These are phyloP conservation scores for Akabosia matsudoensis DNA, from an alignment of 1,140 invertebrate genomes.

Conservation along the genomic window DNA sequence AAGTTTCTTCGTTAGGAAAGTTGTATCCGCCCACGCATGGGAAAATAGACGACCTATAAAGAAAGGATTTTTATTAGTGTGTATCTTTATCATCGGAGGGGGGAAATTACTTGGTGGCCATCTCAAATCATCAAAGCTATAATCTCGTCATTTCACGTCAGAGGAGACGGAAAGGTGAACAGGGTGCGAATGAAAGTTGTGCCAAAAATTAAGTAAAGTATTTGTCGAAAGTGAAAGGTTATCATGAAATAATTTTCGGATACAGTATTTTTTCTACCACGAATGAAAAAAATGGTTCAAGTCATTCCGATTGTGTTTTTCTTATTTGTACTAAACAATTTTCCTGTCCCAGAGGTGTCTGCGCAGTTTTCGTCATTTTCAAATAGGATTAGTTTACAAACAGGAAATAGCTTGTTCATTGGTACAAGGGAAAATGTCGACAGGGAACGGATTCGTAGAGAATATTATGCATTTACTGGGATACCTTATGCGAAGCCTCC, in stretches of 20 bases:
- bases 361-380: neutral
- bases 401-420: conserved; percentile 14
- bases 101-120: no score
- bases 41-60: no score
- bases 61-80: no score
- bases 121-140: no score
- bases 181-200: neutral
- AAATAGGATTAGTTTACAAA: conserved; percentile 12
- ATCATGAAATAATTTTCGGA: neutral
- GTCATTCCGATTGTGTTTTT: neutral
- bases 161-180: neutral
- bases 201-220: neutral
- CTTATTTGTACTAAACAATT: neutral
- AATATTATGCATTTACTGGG: conserved; percentile 22
- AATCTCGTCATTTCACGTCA: neutral
- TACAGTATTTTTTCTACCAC: neutral
- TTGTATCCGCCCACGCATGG: no score
- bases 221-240: neutral
- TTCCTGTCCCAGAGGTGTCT: neutral
- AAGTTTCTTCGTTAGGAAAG: no score
- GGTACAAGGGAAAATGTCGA: conserved; percentile 18
- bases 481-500: conserved; percentile 25
- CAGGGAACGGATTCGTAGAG: neutral
- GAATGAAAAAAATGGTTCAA: conserved; percentile 7
- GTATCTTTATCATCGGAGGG: no score